Base-by-base conservation (phyloP, 1,140 invertebrate genomes). In the Drosophila varians region DNA sequence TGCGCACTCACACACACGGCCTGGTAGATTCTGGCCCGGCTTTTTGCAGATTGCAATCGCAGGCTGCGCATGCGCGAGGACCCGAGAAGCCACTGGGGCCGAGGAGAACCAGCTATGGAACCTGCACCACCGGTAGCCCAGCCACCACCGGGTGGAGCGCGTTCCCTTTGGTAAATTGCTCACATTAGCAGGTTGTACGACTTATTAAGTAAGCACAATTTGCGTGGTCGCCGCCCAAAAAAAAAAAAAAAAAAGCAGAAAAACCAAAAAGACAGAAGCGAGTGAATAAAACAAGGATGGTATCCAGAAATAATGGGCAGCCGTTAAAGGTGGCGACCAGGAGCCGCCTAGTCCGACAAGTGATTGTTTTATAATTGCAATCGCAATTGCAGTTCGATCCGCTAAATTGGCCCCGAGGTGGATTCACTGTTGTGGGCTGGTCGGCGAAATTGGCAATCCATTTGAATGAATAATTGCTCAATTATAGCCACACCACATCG, bases 351-450 rank as follows among this genome's bases (percentile, higher is more conserved):
- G 60, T 53, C 72, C 52, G 79, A 77, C 77, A 80, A 89, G 74
- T 90, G 89, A 89, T 90, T 90, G 89, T 90, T 90, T 90, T 90
- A 90, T 90, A 90, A 90, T 90, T 90, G 89, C 89, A 90, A 89
- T 90, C 86, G 89, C 89, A 90, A 90, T 90, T 90, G 89, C 80
- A 86, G 64, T 89, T 88, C 82, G 76, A 82, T 84, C 71, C 57
- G 66, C 80, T 73, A 89, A 89, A 89, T 89, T 89, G 86, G 70
- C 71, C 71, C 16, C 53, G 38, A 23, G 6, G 52, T 9, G 40
- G 42, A 21, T 26, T 7, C 23, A 18, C 38, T 36, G 60, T 57
- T 46, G 79, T 62, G 53, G 80, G 80, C 54, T 77, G 76, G 72
- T 47, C 76, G 70, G 72, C 80, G 80, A 86, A 86, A 84, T 84